A percentile compares a stretch with the other conserved stretches of the same genome.
These are phyloP conservation scores for Rissa tridactyla DNA, from an alignment of 2,113 vertebrate genomes.

Conservation along the genomic window DNA sequence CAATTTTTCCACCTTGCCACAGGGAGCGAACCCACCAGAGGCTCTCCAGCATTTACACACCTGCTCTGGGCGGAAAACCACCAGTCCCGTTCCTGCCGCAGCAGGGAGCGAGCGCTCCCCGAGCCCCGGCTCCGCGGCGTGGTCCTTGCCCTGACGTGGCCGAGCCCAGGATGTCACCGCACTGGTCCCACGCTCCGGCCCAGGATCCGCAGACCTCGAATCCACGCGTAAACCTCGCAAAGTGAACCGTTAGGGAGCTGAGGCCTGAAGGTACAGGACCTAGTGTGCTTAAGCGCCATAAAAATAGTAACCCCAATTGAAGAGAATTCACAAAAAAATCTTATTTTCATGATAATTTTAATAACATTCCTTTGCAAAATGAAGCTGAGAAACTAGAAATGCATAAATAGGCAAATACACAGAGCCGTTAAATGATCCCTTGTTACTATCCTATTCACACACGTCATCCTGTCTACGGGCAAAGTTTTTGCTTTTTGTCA, in stretches of 20 bases:
- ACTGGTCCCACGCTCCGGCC: fast-evolving
- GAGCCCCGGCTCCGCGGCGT: fast-evolving
- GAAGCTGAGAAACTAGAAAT: slow-evolving; percentile 49
- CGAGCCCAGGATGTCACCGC: fast-evolving
- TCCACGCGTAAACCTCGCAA: background rate
- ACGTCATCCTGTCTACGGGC: background rate
- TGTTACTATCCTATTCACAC: background rate
- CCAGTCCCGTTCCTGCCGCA: background rate
- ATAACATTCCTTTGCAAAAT: slow-evolving; percentile 50
- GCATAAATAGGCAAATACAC: slow-evolving; percentile 43
- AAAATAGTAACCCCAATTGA: background rate
- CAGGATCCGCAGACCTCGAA: background rate
- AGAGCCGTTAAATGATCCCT: slow-evolving; percentile 3
- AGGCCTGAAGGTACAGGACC: background rate
- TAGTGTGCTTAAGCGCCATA: background rate
- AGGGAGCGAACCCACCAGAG: fast-evolving
- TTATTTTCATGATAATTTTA: slow-evolving; percentile 54
- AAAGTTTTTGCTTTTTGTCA: background rate
- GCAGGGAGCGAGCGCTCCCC: fast-evolving
- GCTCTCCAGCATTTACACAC: background rate
- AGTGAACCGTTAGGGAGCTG: background rate
- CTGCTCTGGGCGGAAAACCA: background rate
- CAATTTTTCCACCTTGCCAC: no score
- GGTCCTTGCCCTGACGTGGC: background rate
- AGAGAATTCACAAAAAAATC: slow-evolving; percentile 37